These are phyloP conservation scores for Chrysotoxum bicinctum DNA, from an alignment of 2,888 invertebrate genomes.

Conservation along the genomic window DNA sequence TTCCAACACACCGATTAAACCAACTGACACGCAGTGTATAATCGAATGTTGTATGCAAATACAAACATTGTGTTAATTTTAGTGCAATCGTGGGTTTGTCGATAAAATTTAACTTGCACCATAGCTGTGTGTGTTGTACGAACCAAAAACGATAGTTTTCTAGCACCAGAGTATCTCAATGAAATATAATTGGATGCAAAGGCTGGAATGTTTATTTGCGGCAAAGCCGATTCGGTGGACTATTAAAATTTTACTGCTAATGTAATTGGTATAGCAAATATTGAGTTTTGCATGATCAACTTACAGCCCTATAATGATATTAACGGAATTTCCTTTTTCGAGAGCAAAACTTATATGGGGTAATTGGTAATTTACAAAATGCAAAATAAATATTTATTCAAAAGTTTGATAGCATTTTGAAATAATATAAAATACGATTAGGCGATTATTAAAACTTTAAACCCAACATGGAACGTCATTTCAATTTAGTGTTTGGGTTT, in stretches of 20 bases:
- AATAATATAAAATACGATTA: background rate
- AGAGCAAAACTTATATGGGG: background rate
- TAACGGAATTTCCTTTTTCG: constrained; percentile 22
- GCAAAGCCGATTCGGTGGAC: constrained; percentile 7
- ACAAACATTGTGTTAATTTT: constrained; percentile 29
- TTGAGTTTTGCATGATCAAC: constrained; percentile 40
- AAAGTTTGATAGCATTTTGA: background rate
- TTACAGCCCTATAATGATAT: constrained; percentile 39
- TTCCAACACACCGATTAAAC: too few species aligned
- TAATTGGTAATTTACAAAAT: constrained; percentile 11
- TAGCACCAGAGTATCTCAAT: background rate
- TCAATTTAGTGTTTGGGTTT: background rate
- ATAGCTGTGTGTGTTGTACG: background rate
- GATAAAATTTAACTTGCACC: background rate
- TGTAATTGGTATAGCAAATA: constrained; percentile 55
- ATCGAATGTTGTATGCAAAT: background rate
- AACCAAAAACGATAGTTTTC: constrained; percentile 3
- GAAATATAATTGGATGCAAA: constrained; percentile 51
- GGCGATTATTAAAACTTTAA: background rate
- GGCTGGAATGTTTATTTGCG: constrained; percentile 3
- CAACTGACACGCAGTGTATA: background rate
- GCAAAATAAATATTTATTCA: background rate
- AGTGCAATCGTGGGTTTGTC: background rate
- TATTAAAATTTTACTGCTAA: constrained; percentile 25
- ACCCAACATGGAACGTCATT: background rate